Evolutionary conservation across 2,113 vertebrate species (phyloP), one percentile per base, ranked within the genome.

Genomic region (Clinocottus analis): DNA sequence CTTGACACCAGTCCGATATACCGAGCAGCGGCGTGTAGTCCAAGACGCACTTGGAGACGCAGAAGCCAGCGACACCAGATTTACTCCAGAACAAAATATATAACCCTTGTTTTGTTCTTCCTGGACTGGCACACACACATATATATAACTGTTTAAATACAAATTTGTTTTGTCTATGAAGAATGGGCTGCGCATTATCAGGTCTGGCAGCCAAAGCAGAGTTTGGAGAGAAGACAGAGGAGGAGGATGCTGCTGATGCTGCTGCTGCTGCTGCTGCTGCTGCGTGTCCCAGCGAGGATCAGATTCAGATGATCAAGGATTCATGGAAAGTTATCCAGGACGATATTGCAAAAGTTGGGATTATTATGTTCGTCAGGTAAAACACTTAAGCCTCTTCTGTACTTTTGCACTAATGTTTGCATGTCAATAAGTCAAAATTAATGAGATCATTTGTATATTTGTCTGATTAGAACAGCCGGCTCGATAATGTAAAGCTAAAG

Each of bases 361-460:
- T 96, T 58, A 96, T 96, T 60, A 93, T 95, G 89, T 96, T 95
- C 58, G 94, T 95, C 89, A 94, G 94, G 95, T 96, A 83, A 92
- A 87, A 71, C 25, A n/a, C 8, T 56, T 3, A 0, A 27, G 1
- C n/a, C 2, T 59, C 25, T 35, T 31, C 17, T 41, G 14, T 21
- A 56, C 29, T 65, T 72, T 33, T 29, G 10, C 31, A 37, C 3
- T 37, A 23, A 17, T 39, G 17, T 10, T 23, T 37, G 33, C 25
- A 43, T 80, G 58, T 75, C 7, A 8, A 43, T 45, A 19, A 45
- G 7, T 72, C 2, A 37, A 2, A 43, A 45, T 2, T 0, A 0
- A 39, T 33, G 21, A 13, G 13, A n/a, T 3, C 2, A 33, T 17
- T 39, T 0, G 5, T 19, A 2, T 21, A 23, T 8, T 56, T 6